phyloP scores from a whole-genome alignment of 2,888 invertebrate genomes.

The Glyphotaelius pellucidus region DNA sequence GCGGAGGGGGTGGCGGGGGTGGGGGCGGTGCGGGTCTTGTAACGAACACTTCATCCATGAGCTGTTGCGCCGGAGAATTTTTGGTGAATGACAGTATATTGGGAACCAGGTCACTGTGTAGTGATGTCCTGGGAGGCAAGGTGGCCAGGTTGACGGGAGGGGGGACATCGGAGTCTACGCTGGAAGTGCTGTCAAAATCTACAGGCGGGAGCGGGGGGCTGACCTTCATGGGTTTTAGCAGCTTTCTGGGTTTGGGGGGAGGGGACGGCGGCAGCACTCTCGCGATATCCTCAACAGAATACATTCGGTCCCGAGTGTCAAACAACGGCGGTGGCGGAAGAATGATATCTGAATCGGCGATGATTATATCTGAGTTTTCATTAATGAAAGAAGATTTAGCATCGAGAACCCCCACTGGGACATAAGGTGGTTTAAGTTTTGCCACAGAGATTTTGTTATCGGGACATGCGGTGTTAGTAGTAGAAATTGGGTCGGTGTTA shows the following conservation, averaged over 20 bases:
- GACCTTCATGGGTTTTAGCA: conserved; percentile 61
- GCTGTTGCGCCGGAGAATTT: conserved; percentile 23
- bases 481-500: conserved; percentile 7
- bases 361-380: conserved; percentile 59
- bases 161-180: conserved; percentile 73
- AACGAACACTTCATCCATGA: conserved; percentile 55
- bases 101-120: conserved; percentile 49
- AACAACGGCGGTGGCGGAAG: conserved; percentile 63
- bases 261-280: conserved; percentile 71
- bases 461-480: conserved; percentile 61
- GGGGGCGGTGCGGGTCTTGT: not conserved
- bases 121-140: conserved; percentile 69
- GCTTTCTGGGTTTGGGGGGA: conserved; percentile 68
- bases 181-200: conserved; percentile 72
- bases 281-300: conserved; percentile 57
- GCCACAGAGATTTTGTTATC: conserved; percentile 26
- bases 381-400: conserved; percentile 61
- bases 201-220: conserved; percentile 69
- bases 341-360: conserved; percentile 63
- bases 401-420: conserved; percentile 54
- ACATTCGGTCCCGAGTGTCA: conserved; percentile 51
- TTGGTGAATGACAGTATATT: conserved; percentile 29
- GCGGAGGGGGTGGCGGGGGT: not conserved
- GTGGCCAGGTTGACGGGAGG: conserved; percentile 76
- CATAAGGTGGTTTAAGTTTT: conserved; percentile 26